These are phyloP conservation scores for Sardinella longiceps DNA, from an alignment of 2,797 vertebrate species.

Conservation along the genomic window DNA sequence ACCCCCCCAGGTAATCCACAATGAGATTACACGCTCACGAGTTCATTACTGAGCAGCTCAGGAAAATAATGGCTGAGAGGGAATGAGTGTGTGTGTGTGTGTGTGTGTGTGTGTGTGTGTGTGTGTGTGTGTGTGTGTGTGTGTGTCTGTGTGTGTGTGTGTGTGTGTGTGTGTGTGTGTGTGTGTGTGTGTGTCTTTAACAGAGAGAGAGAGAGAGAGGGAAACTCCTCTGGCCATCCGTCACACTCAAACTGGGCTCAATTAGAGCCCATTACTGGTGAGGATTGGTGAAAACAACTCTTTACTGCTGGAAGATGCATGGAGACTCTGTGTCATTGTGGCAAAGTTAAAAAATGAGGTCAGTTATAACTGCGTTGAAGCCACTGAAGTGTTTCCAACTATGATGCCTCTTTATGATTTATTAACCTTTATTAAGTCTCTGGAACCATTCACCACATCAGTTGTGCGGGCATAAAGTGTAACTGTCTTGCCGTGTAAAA, in stretches of 20 bases:
- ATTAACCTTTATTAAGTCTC: neutral
- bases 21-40: conserved; percentile 63
- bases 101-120: neutral
- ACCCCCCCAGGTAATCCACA: conserved; percentile 47
- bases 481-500: neutral
- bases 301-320: conserved; percentile 19
- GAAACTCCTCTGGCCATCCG: neutral
- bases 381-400: conserved; percentile 17
- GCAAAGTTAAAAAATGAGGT: conserved; percentile 25
- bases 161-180: conserved; percentile 10
- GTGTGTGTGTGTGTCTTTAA: neutral
- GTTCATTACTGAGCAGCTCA: conserved; percentile 47
- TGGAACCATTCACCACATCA: neutral
- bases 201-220: neutral
- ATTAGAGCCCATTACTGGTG: conserved; percentile 22
- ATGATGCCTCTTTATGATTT: conserved; percentile 20
- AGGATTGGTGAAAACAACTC: neutral
- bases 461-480: neutral
- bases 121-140: neutral
- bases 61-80: conserved; percentile 35
- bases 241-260: neutral
- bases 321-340: neutral
- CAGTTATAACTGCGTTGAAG: conserved; percentile 2
- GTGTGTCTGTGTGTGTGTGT: neutral
- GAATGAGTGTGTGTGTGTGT: neutral